These are phyloP conservation scores for Argyrosomus japonicus DNA, from an alignment of 2,113 vertebrate species.

Conservation along the genomic window DNA sequence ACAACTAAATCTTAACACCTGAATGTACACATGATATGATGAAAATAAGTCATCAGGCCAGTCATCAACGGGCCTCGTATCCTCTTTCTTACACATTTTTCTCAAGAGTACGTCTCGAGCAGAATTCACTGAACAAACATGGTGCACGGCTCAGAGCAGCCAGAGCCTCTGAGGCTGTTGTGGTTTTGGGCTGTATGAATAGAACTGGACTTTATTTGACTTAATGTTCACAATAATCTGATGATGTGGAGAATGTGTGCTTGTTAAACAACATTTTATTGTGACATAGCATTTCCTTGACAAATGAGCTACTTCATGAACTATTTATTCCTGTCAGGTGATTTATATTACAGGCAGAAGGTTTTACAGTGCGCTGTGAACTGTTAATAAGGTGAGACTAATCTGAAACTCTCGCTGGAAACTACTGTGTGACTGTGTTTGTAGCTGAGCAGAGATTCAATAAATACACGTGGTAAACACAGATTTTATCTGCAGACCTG, in stretches of 20 bases:
- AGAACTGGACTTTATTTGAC: not conserved
- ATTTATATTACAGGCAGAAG: not conserved
- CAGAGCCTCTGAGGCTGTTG: not conserved
- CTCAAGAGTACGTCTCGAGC: not conserved
- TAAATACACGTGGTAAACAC: not conserved
- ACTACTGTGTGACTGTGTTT: not conserved
- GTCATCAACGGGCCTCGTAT: not conserved
- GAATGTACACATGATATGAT: not conserved
- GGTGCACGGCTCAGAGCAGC: not conserved
- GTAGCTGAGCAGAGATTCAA: not conserved
- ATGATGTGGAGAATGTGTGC: not conserved
- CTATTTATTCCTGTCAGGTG: not conserved
- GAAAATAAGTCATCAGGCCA: not conserved
- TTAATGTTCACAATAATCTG: not conserved
- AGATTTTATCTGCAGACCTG: not conserved
- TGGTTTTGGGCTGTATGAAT: not conserved
- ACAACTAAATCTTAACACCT: not conserved
- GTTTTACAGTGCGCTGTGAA: slow-evolving; percentile 6
- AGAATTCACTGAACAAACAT: not conserved
- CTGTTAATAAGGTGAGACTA: slow-evolving; percentile 12
- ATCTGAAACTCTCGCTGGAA: slow-evolving; percentile 5
- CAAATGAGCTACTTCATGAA: not conserved
- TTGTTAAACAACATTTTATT: not conserved
- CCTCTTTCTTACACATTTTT: not conserved
- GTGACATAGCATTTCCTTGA: not conserved